Evolutionary conservation across 2,888 invertebrate genomes (phyloP).

Genomic region (Arctia plantaginis): DNA sequence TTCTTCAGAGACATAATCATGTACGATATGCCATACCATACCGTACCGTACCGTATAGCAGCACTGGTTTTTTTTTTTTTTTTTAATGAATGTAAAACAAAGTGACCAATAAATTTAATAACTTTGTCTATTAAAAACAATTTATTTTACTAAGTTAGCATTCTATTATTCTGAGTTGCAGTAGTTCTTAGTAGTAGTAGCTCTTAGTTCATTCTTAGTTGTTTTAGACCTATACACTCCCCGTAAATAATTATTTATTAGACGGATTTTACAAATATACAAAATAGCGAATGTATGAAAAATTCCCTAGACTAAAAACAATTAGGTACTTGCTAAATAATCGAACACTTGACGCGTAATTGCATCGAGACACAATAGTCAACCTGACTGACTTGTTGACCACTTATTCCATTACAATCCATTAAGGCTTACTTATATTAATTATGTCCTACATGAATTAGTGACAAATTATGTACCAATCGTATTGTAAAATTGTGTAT

Average conservation of each 20-base stretch:
- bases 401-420: neutral
- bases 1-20: no score
- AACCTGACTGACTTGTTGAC: neutral
- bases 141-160: no score
- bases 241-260: neutral
- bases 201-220: no score
- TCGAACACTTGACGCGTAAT: neutral
- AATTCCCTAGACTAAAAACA: neutral
- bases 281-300: neutral
- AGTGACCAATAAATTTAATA: no score
- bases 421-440: slow-evolving; percentile 12
- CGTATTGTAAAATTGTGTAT: neutral
- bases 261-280: neutral
- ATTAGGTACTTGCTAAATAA: neutral
- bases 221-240: neutral
- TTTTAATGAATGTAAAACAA: no score
- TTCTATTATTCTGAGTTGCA: no score
- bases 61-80: no score
- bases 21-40: no score
- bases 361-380: neutral
- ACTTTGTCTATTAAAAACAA: no score
- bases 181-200: no score
- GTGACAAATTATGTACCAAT: no score
- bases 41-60: no score
- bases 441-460: slow-evolving; percentile 9